Base-by-base conservation (phyloP, 2,888 invertebrate genomes). In the Eupelmus urozonus region DNA sequence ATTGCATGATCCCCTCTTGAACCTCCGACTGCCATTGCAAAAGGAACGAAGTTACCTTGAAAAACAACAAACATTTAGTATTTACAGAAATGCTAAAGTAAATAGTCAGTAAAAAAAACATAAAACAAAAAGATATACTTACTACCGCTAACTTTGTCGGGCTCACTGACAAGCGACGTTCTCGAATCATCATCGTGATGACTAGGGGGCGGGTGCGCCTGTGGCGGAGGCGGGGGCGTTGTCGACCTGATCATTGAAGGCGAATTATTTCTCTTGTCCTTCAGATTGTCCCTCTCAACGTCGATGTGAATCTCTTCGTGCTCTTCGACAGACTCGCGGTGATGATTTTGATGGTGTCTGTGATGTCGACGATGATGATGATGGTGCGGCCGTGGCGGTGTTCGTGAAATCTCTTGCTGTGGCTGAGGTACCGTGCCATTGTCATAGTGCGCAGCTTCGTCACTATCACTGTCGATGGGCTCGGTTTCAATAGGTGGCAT, bases 381-480 rank as follows among this genome's bases (percentile, higher is more conserved):
- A n/a, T 89, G 89, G 81, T 90, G 90, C 78, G 86, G 87, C 57
- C 88, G 83, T 0, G 89, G 89, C 0, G 89, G 89, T 23, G 89
- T 89, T 76, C 88, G 84, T 0, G 88, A 87, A 3, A 80, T 84
- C 81, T 89, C 89, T n/a, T 85, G 82, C 27, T 87, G 88, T 1
- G 71, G 67, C 5, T 23, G 57, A 1, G 55, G 40, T 34, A 42
- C 42, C 0, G 85, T 82, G 2, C 83, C 83, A 18, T 89, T 89
- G 13, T 89, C 88, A 60, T 88, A 89, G 67, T 90, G 88, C 7
- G 87, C 88, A 11, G 85, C 88, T 45, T 90, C 90, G 71, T 90
- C 90, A 81, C 89, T 90, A 85, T 94, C 94, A 62, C 94, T 94
- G 85, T 95, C 95, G 81, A 95, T 95, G 76, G 94, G 94, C 90